Evolutionary conservation across 2,113 vertebrate genomes (phyloP), one percentile per base, ranked within the genome.

Genomic region (Oophaga pumilio): DNA sequence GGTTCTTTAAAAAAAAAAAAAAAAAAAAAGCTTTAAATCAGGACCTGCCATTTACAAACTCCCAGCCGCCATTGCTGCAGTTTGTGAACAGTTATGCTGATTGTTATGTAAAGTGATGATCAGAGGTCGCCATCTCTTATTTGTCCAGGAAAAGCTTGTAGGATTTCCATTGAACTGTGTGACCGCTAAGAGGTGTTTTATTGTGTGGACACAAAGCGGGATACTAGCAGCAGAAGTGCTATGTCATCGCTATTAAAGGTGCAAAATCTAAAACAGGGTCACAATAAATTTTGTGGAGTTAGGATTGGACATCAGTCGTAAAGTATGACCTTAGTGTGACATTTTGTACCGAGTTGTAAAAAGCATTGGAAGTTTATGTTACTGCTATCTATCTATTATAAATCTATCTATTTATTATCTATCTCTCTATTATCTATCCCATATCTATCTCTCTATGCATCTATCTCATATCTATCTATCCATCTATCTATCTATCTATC

Each of bases 51-150:
- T 93, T 96, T 94, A 89, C 76, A 76, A 68, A 53, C 85, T 92
- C 93, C 93, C 91, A 81, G 88, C 92, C 89, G 92, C 88, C 91
- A 83, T 62, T 15, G 90, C 89, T 68, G 91, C 50, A 89, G 92
- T 92, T 90, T 91, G 88, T 90, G 91, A 93, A 92, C 91, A 89
- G 92, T 91, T 90, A 94, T 92, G 94, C 92, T 91, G 91, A 96
- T 97, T 97, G 93, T 96, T 89, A 96, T 96, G 95, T 94, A 96
- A 96, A 95, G 90, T 26, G 81, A 87, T 90, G 94, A 93, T 94
- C 93, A 94, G 88, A 92, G 96, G 95, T 96, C 92, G 93, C 92
- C 93, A 91, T 92, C 93, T 94, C 94, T 94, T 95, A 93, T 96
- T 96, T 96, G 95, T 95, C 95, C 93, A 94, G 93, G 93, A 94